Evolutionary conservation across 2,888 invertebrate genomes (phyloP), one percentile per base, ranked within the genome.

Genomic region (Cosmopolites sordidus): DNA sequence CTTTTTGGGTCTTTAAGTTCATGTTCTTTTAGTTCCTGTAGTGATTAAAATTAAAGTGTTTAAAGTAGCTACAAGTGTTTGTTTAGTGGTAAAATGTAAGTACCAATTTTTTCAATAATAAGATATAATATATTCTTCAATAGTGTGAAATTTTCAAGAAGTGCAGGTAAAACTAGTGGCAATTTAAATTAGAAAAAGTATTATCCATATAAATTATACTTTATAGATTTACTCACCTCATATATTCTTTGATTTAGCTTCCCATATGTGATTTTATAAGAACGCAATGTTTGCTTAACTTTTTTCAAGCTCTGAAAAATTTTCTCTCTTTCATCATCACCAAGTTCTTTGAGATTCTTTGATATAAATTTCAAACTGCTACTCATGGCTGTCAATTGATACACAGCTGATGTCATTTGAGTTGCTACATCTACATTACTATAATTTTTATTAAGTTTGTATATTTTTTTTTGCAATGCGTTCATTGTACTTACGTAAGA

Each of bases 321-420:
- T 43, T 52, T 30, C 17, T 43, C 38, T 17, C 59, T 29, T 8
- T 64, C 54, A 16, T 57, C 54, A 15, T 47, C 41, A 16, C 58
- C 43, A 27, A 61, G 1, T 14, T 55, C 42, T 15, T 55, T 29
- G 51, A 73, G 72, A 60, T 78, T 76, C 5, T 78, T 73, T 29
- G 76, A 66, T n/a, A 78, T 71, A 62, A 79, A 83, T 43, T 75
- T 75, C 43, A 83, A 64, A 29, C 80, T 78, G 1, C 80, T 76
- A 64, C 80, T 79, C 69, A 83, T 75, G 39, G 81, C 73, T 54
- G 77, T 77, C 33, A 81, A 64, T 65, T 84, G 83, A 64, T 80
- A 79, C 11, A 82, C 70, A 41, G 79, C 77, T 17, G 77, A 77
- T 30, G 81, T 76, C 43, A 83, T 62, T 16, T 78, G 70, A 30